Base-by-base conservation (phyloP, 2,113 vertebrate genomes). In the Leiothrix lutea region DNA sequence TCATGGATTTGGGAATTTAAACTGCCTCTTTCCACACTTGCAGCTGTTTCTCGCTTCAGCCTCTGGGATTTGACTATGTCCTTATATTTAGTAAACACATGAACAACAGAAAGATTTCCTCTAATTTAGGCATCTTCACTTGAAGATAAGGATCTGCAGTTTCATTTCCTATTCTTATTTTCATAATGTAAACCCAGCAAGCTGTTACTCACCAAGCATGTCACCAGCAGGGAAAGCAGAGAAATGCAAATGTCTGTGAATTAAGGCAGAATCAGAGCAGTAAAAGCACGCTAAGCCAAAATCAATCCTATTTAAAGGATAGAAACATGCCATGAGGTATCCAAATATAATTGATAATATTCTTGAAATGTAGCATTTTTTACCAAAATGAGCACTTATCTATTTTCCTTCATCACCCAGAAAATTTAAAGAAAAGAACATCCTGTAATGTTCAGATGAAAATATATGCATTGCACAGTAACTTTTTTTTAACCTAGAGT, bases 81-180 rank as follows among this genome's bases (percentile, higher is more conserved):
- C 42, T 86, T 64, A 24, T 90, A 90, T 88, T 95, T 96, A 88
- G 67, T 65, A 92, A 91, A 87, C 90, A 83, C 14, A 48, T 56
- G 62, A 88, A 80, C 53, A 94, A 91, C 78, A 93, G 19, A 70
- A 95, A 88, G 64, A 94, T 94, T 88, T 90, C 29, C 67, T 83
- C 53, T 84, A 80, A 96, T 83, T 93, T 86, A 84, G 60, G 44
- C 65, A 92, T 88, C 38, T 47, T 92, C 58, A 66, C 64, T 88
- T 60, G 54, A 92, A 79, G 57, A 91, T 54, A 73, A 71, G 33
- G 70, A 88, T 85, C 74, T 85, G 70, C 18, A 2, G 80, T 95
- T 94, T 88, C 71, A 92, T 92, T 92, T 93, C 86, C 56, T 88
- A 73, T 75, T 84, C 80, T 87, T 95, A 80, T 80, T 93, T 90